Evolutionary conservation across 1,140 invertebrate genomes (phyloP).

Genomic region (Halyomorpha halys): DNA sequence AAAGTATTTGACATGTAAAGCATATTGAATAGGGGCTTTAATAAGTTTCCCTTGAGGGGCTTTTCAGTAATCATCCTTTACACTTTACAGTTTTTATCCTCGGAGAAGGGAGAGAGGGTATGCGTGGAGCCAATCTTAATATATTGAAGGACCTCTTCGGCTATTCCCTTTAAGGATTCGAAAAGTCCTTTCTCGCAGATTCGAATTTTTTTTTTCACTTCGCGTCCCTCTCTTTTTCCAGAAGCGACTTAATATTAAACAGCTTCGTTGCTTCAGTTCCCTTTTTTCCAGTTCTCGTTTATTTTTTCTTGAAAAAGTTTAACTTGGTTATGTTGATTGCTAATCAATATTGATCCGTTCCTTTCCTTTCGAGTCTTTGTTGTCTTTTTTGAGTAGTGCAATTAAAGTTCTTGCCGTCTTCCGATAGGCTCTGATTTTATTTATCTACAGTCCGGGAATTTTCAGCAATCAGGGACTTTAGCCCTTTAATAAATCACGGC

Average conservation of each 20-base stretch:
- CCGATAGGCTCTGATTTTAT: not conserved
- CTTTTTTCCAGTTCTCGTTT: not conserved
- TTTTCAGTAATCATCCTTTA: not conserved
- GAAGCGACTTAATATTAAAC: slow-evolving; percentile 11
- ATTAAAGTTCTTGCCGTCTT: not conserved
- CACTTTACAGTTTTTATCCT: not conserved
- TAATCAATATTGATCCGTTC: slow-evolving; percentile 2
- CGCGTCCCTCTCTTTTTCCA: not conserved
- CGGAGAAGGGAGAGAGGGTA: too few relatives aligned
- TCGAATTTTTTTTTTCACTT: slow-evolving; percentile 13
- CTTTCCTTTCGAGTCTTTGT: not conserved
- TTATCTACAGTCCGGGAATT: not conserved
- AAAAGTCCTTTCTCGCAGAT: slow-evolving; percentile 9
- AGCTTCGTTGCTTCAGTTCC: not conserved
- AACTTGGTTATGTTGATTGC: slow-evolving; percentile 10
- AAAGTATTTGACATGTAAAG: not conserved
- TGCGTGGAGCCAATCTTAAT: not conserved
- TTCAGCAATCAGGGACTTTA: not conserved
- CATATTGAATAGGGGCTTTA: not conserved
- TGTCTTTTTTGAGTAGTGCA: slow-evolving; percentile 2
- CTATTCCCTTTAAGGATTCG: slow-evolving; percentile 4
- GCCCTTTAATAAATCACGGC: not conserved
- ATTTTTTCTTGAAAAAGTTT: slow-evolving; percentile 5
- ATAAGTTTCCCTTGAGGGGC: not conserved
- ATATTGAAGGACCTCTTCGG: not conserved